Evolutionary conservation across 1,140 invertebrate species (phyloP).

Genomic region (Agrypnia vestita): DNA sequence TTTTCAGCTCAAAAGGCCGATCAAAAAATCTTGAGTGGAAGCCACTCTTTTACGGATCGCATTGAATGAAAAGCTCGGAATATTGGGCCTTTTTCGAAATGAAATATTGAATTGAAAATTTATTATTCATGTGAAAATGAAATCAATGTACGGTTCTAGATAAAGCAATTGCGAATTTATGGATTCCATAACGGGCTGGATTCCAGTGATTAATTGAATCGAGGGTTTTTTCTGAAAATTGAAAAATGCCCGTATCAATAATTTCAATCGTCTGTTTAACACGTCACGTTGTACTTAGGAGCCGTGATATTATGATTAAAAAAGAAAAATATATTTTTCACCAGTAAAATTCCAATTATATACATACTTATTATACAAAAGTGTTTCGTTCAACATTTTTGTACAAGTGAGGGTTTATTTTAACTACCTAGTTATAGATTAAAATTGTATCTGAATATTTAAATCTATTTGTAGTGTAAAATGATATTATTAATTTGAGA

Average conservation of each 20-base stretch:
- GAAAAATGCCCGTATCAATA: not conserved
- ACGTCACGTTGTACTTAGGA: too few species aligned
- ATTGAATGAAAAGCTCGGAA: slow-evolving; percentile 20
- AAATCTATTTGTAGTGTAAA: too few species aligned
- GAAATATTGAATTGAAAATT: slow-evolving; percentile 40
- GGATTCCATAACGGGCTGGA: not conserved
- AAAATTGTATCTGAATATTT: too few species aligned
- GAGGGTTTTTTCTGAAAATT: not conserved
- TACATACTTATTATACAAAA: too few species aligned
- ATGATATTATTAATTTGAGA: too few species aligned
- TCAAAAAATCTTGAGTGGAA: slow-evolving; percentile 17
- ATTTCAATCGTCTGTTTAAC: not conserved
- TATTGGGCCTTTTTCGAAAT: slow-evolving; percentile 13
- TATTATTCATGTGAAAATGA: slow-evolving; percentile 23
- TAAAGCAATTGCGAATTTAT: not conserved
- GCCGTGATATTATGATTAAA: too few species aligned
- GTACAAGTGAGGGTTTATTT: too few species aligned
- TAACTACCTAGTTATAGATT: too few species aligned
- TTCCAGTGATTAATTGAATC: not conserved
- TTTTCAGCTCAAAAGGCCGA: slow-evolving; percentile 29
- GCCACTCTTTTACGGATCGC: slow-evolving; percentile 15
- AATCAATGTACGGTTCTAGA: slow-evolving; percentile 2
- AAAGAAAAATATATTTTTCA: too few species aligned
- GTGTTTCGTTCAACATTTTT: too few species aligned
- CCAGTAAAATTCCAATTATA: too few species aligned